Percentiles rank a stretch among this genome's conserved stretches.
Conservation (phyloP, 2,797 vertebrate genomes). For the Peromyscus eremicus region DNA sequence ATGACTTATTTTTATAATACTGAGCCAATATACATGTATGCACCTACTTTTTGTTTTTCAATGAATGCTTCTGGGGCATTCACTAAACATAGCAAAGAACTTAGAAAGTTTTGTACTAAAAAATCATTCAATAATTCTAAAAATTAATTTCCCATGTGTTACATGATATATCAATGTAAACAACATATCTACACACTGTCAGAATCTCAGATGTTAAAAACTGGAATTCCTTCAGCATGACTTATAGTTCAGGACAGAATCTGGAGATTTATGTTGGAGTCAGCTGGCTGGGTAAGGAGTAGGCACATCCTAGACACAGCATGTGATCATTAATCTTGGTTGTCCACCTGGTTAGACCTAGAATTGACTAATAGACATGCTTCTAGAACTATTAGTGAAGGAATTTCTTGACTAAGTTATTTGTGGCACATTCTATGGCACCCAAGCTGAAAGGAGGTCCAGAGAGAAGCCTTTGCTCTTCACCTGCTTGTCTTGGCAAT, state of each 20-base stretch:
- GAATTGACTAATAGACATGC: no score
- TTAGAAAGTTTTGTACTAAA: neutral
- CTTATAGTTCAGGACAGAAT: neutral
- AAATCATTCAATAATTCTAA: neutral
- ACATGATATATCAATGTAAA: neutral
- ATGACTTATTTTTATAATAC: conserved; percentile 4
- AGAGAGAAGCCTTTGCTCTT: no score
- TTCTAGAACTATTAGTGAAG: neutral
- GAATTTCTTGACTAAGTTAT: no score
- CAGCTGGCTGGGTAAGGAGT: neutral
- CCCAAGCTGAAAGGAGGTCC: neutral
- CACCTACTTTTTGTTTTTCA: neutral
- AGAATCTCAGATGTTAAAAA: neutral
- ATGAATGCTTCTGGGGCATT: neutral
- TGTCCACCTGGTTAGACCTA: no score
- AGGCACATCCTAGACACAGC: no score
- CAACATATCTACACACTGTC: neutral
- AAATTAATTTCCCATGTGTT: neutral
- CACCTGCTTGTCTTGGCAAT: no score
- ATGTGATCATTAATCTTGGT: neutral
- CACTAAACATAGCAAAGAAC: neutral
- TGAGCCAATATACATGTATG: neutral
- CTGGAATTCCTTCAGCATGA: neutral
- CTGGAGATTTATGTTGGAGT: neutral
- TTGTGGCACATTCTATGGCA: neutral